Base-by-base conservation (phyloP, 2,797 vertebrate species). In the Mionectes olivaceus region DNA sequence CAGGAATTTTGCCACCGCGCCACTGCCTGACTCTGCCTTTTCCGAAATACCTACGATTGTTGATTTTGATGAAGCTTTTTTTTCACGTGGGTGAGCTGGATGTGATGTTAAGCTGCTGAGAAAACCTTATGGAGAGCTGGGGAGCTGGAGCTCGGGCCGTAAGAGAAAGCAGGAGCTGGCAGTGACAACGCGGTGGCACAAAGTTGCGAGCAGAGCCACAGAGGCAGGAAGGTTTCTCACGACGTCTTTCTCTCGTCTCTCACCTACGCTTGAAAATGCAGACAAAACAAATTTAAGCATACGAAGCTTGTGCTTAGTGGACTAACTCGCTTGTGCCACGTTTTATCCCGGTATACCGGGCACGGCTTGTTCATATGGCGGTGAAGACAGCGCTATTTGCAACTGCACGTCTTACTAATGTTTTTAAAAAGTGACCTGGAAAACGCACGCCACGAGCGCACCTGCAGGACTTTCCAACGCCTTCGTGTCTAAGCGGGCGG, bases 371-470 rank as follows among this genome's bases (percentile, higher is more conserved):
- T 67, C 33, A 46, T 11, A 37, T 13, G 28, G 53, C 7, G 28
- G 17, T n/a, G 37, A 69, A 78, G 70, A 63, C 8, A 17, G 37
- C 0, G 8, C 4, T 2, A 8, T 10, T n/a, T 8, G 4, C 39
- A 11, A 1, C 3, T 13, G 6, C 37, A 13, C 3, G 13, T 67
- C 46, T 2, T 0, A 19, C 7, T 6, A 5, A 0, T 3, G 6
- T 4, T 16, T 22, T 0, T n/a, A n/a, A 10, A 6, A 11, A 12
- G 2, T 28, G 1, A 3, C 19, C 2, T 0, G 6, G 33, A 3
- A 5, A 1, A 0, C 17, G 5, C 41, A 4, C 2, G 5, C 35
- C 0, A 10, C 7, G 0, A 1, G 1, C 0, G 4, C 0, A 1
- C 1, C 2, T 2, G 2, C 30, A 6, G 3, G 0, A 1, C 3